Percentiles rank a stretch among this genome's conserved stretches.
Evolutionary conservation across 2,797 vertebrate species (phyloP).

Genomic region (Ctenopoma multispine): DNA sequence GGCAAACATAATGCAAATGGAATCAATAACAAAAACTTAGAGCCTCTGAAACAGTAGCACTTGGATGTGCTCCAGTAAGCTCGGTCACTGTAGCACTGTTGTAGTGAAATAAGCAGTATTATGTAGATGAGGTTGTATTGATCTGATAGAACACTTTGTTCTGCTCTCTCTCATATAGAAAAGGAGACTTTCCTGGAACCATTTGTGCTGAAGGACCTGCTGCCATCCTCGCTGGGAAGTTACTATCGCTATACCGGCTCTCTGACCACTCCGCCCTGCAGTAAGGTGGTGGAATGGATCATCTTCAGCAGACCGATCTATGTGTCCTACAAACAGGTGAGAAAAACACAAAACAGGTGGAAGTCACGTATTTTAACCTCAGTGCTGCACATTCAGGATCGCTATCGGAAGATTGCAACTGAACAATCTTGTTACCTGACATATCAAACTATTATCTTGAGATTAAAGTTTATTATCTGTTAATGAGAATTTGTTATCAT

Average conservation of each 20-base stretch:
- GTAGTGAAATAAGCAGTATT: conserved; percentile 18
- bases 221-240: conserved; percentile 90
- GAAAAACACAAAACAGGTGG: conserved; percentile 20
- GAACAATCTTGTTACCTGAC: too few species aligned
- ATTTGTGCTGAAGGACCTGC: conserved; percentile 92
- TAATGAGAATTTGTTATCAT: not conserved
- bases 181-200: conserved; percentile 98
- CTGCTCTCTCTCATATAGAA: conserved; percentile 80
- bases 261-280: conserved; percentile 95
- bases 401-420: not conserved
- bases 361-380: not conserved
- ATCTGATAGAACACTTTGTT: conserved; percentile 39
- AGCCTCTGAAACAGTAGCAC: conserved; percentile 30
- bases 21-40: conserved; percentile 41
- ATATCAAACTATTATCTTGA: not conserved
- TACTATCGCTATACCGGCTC: conserved; percentile 97
- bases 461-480: not conserved
- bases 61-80: conserved; percentile 41
- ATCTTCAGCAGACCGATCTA: conserved; percentile 92
- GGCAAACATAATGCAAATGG: conserved; percentile 52
- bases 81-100: conserved; percentile 9
- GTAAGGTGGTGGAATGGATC: conserved; percentile 97
- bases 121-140: conserved; percentile 39
- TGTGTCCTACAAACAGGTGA: conserved; percentile 95
- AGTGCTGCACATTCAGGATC: not conserved